Evolutionary conservation across 2,797 vertebrate species (phyloP).

Genomic region (Microcaecilia unicolor): DNA sequence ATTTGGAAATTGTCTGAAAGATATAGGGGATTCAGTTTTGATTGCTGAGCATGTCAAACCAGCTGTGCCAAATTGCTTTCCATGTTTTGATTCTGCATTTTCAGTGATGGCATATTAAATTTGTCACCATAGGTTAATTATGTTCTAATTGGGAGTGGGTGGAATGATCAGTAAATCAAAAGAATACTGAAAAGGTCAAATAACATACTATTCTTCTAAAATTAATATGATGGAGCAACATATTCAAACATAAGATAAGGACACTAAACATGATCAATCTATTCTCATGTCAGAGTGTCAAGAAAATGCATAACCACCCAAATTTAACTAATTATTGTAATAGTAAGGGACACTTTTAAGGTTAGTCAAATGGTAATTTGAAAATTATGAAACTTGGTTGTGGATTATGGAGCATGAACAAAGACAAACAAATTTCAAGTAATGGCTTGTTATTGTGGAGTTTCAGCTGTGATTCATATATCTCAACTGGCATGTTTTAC

Average conservation of each 20-base stretch:
- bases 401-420: too few relatives aligned
- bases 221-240: not conserved
- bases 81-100: not conserved
- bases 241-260: not conserved
- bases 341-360: too few relatives aligned
- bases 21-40: slow-evolving; percentile 13
- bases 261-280: not conserved
- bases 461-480: too few relatives aligned
- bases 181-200: not conserved
- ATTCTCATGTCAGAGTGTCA: too few relatives aligned
- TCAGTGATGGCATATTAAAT: slow-evolving; percentile 2
- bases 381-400: too few relatives aligned
- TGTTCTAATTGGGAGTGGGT: slow-evolving; percentile 3
- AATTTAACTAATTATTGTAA: too few relatives aligned
- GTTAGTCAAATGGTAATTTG: too few relatives aligned
- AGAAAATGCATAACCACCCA: too few relatives aligned
- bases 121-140: slow-evolving; percentile 2
- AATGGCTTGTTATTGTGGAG: too few relatives aligned
- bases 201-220: slow-evolving; percentile 3
- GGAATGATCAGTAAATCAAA: too few relatives aligned
- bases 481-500: too few relatives aligned
- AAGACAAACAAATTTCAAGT: too few relatives aligned
- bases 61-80: not conserved
- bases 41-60: not conserved
- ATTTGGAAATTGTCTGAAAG: slow-evolving; percentile 4